A percentile compares a stretch with the other conserved stretches of the same genome.
phyloP scores from a whole-genome alignment of 2,888 invertebrate genomes.

The Parnassius apollo region DNA sequence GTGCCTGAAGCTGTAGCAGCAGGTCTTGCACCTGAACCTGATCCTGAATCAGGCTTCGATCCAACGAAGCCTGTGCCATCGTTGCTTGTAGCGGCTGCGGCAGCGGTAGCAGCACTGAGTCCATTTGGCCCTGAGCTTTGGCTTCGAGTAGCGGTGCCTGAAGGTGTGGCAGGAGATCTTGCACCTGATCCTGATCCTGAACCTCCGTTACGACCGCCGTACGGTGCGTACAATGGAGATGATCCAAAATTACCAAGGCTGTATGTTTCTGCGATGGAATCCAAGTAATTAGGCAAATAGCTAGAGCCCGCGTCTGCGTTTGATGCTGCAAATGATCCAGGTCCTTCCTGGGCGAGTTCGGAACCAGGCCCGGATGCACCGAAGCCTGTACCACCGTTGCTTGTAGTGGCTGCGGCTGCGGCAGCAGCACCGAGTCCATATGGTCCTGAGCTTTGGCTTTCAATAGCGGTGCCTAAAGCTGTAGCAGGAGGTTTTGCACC shows the following conservation, averaged over 20 bases:
- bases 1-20: background rate
- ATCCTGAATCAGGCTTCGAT: conserved; percentile 13
- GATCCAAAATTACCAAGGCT: too few species aligned
- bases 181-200: background rate
- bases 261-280: too few species aligned
- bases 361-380: background rate
- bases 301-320: too few species aligned
- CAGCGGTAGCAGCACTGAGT: conserved; percentile 1
- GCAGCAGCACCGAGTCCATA: conserved; percentile 4
- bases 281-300: too few species aligned
- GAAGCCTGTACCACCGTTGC: conserved; percentile 2
- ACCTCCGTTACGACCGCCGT: too few species aligned
- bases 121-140: background rate
- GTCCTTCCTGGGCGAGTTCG: background rate
- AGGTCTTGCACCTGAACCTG: conserved; percentile 17
- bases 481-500: conserved; percentile 1
- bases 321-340: too few species aligned
- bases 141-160: too few species aligned
- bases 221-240: too few species aligned
- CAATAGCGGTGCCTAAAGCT: conserved; percentile 7
- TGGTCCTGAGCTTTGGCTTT: background rate
- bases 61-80: too few species aligned
- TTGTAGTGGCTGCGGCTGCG: conserved; percentile 8
- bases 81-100: conserved; percentile 1
- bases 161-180: too few species aligned